These are phyloP conservation scores for Eremophila alpestris DNA, from an alignment of 2,797 vertebrate genomes.

Conservation along the genomic window DNA sequence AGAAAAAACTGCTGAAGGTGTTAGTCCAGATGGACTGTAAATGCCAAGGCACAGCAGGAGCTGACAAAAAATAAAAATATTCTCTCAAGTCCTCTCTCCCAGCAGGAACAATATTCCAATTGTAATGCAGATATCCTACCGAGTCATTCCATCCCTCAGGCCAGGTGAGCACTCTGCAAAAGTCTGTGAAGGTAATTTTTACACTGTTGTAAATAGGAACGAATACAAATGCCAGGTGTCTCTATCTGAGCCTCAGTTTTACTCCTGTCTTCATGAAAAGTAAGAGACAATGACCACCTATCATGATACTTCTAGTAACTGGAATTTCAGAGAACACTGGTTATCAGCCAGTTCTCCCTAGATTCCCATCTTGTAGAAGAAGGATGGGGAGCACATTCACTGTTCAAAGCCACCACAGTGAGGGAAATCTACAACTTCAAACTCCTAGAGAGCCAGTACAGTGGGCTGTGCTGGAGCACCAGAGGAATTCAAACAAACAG, in stretches of 20 bases:
- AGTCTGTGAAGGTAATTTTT: not conserved
- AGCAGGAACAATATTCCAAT: slow-evolving; percentile 5
- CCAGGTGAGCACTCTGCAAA: slow-evolving; percentile 1
- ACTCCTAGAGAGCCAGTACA: not conserved
- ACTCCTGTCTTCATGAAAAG: not conserved
- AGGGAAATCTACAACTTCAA: not conserved
- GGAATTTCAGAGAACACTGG: not conserved
- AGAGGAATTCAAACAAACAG: slow-evolving; percentile 52
- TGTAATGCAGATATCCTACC: slow-evolving; percentile 1
- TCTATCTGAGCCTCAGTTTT: not conserved
- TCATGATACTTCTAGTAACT: not conserved
- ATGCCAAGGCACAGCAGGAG: not conserved
- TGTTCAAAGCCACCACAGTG: not conserved
- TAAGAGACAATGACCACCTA: not conserved
- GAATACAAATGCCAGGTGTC: not conserved
- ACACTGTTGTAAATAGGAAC: slow-evolving; percentile 2
- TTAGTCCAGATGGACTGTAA: slow-evolving; percentile 10
- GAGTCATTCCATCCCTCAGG: not conserved
- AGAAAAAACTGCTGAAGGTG: not conserved
- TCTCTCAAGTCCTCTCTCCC: slow-evolving; percentile 9
- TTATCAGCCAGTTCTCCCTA: not conserved
- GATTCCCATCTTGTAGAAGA: not conserved
- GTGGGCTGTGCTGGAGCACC: not conserved
- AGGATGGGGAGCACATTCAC: not conserved
- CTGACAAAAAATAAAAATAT: slow-evolving; percentile 12